Evolutionary conservation across 2,797 vertebrate genomes (phyloP), one percentile per base, ranked within the genome.

Genomic region (Artibeus lituratus): DNA sequence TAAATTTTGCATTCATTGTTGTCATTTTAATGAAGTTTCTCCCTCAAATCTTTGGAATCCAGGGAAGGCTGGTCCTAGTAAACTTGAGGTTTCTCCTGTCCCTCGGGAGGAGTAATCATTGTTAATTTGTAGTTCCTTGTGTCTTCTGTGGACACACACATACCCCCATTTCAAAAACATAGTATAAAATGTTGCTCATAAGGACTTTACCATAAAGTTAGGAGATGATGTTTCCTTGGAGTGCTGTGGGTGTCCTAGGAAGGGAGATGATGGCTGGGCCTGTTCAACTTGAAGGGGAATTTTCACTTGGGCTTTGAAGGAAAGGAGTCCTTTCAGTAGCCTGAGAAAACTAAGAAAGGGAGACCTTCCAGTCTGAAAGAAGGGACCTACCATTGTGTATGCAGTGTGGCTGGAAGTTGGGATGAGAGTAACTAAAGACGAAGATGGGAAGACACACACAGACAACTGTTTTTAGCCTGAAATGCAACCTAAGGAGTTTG

Each of bases 1-100:
- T 77, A 5, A 87, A 18, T 82, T 84, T 91, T 69, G 5, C 14
- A 24, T 74, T 78, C 32, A 80, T 77, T 87, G 15, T 77, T 62
- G n/a, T 7, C 10, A 70, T 62, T 44, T 72, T 72, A 51, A 11
- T 65, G 0, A 49, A 32, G 55, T 62, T 57, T 70, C 32, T 57
- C 29, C 44, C 21, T 4, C 37, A 88, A 74, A 42, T 87, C 21
- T 69, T 94, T 70, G 22, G 5, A 86, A 55, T 78, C 42, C 18
- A 35, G 15, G 12, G 19, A 10, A 82, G 14, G 1, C n/a, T 51
- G 4, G 3, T 26, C 21, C 26, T 59, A 29, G 57, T 59, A 29
- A 59, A 59, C 57, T 59, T 59, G 26, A 12, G 24, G 57, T 59
- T 59, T 59, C 57, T 59, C 57, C 26, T 59, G 24, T 29, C 26